Conservation (phyloP, 2,888 invertebrate species). For the Allophyes oxyacanthae region DNA sequence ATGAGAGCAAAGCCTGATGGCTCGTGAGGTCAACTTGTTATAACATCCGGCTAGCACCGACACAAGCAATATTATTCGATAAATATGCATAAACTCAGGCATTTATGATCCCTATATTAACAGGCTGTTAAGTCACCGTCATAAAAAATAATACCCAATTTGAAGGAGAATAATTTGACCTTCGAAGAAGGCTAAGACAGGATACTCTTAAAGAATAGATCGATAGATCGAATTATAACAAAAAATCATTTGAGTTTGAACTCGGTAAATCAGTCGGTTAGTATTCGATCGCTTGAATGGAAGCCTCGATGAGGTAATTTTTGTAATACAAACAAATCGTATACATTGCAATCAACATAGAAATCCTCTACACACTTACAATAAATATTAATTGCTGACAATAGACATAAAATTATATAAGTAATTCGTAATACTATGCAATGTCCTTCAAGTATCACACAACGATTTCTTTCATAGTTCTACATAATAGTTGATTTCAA, state of each 20-base stretch:
- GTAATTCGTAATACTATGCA: constrained; percentile 28
- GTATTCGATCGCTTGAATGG: too few species aligned
- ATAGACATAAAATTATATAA: constrained; percentile 45
- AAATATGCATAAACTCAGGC: constrained; percentile 30
- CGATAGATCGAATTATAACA: too few species aligned
- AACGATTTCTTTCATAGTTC: constrained; percentile 19
- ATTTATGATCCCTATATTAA: constrained; percentile 33
- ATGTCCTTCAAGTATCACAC: constrained; percentile 28
- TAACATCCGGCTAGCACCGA: constrained; percentile 71
- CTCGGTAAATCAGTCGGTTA: too few species aligned
- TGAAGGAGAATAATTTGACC: constrained; percentile 35
- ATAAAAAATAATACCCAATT: constrained; percentile 18
- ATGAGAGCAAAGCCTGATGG: constrained; percentile 68
- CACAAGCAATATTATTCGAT: constrained; percentile 26
- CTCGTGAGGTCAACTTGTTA: constrained; percentile 73
- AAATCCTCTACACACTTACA: constrained; percentile 28
- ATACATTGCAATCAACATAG: constrained; percentile 17
- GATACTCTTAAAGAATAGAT: constrained; percentile 21
- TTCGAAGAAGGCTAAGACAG: constrained; percentile 29
- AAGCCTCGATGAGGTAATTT: constrained; percentile 26
- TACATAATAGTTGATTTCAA: constrained; percentile 41
- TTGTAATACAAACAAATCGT: constrained; percentile 14
- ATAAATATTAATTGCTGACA: constrained; percentile 33
- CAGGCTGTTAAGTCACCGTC: constrained; percentile 23
- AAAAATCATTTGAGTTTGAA: too few species aligned